Conservation (phyloP, 2,113 vertebrate species). For the Chloropsis cyanopogon region DNA sequence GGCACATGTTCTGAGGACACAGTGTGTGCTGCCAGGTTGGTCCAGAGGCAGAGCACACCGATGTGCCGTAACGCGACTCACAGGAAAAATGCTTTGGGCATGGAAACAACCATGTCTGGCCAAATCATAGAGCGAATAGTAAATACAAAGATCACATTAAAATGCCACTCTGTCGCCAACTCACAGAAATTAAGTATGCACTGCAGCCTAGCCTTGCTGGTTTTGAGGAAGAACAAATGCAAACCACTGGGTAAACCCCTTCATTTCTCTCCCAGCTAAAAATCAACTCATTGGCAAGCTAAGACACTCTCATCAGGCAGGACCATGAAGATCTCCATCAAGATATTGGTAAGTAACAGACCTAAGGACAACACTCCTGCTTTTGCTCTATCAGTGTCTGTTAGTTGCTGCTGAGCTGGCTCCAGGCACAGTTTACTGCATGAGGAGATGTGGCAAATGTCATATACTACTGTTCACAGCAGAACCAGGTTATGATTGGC, state of each 20-base stretch:
- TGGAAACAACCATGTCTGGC: background rate
- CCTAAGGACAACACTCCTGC: background rate
- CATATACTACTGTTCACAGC: background rate
- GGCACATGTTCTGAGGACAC: background rate
- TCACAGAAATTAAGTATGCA: background rate
- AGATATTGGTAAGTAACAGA: background rate
- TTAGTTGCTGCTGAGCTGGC: background rate
- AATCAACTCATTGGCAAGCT: background rate
- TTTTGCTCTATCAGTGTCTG: background rate
- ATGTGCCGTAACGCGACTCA: rapidly evolving
- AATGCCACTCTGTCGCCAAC: background rate
- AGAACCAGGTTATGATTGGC: background rate
- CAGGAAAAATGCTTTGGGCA: background rate
- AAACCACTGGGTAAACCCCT: background rate
- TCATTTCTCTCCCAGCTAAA: background rate
- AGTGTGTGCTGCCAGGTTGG: rapidly evolving
- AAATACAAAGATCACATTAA: background rate
- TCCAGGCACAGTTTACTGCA: background rate
- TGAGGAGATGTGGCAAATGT: background rate
- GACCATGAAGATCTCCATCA: background rate
- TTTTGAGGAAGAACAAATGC: background rate
- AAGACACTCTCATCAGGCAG: background rate
- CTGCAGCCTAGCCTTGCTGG: background rate
- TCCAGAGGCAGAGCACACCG: background rate
- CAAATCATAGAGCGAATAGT: background rate